Base-by-base conservation (phyloP, 2,888 invertebrate genomes). In the Steinernema hermaphroditum region DNA sequence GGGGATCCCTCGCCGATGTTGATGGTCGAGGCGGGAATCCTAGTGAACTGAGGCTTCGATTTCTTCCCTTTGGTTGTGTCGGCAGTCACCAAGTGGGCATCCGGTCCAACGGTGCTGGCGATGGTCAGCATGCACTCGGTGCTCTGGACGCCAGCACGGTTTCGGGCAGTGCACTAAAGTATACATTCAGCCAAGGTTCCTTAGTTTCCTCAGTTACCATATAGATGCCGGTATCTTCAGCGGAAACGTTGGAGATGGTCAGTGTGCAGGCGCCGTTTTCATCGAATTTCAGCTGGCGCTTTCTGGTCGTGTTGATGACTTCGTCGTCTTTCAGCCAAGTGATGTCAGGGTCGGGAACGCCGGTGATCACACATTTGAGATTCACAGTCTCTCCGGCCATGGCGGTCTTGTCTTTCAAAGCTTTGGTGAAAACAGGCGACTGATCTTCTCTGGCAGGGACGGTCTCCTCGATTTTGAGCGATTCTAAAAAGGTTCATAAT, bases 301-400 rank as follows among this genome's bases (percentile, higher is more conserved):
- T 72, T 24, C 81, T 71, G 8, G 78, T 80, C 2, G 83, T 78
- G 8, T 77, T 77, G 34, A 85, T 29, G 8, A 75, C 75, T n/a
- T 77, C 78, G 43, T 83, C 83, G 72, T 86, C 84, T 71, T 86
- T 86, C 16, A 78, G 74, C 85, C 85, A 86, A 1, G 74, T 73
- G 37, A 83, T 74, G 32, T 78, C 74, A 2, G 88, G 88, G 41
- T 86, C 84, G 4, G 88, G 88, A 70, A 86, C 85, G 62, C 88
- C 88, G 0, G 83, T 79, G 14, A 87, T 83, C 16, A 83, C 83
- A 81, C 88, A 88, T 74, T 86, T 86, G 24, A 84, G 79, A 19
- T 72, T 68, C 70, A 81, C 76, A 34, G 77, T 77, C 62, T 81
- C 82, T 29, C 83, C 84, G 1, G 78, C 76, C 29, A 77, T 75